Evolutionary conservation across 2,113 vertebrate genomes (phyloP), one percentile per base, ranked within the genome.

Genomic region (Bubo bubo): DNA sequence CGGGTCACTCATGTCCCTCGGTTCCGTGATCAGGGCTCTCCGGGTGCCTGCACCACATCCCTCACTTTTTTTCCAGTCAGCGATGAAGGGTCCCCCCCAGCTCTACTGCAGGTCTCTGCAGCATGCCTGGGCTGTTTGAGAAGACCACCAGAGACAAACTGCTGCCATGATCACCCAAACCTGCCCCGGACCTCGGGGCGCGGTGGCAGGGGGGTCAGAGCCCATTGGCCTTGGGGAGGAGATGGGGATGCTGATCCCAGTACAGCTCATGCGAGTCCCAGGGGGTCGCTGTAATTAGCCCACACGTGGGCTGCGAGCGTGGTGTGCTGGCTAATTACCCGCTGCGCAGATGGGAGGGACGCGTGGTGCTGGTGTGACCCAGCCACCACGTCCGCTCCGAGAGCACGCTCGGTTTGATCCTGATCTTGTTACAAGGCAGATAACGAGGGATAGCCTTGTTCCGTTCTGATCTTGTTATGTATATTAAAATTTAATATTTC

Each of bases 371-470:
- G 7, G 14, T 30, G 88, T 52, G n/a, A 49, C 70, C 43, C 52
- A 14, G 23, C 24, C 30, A 11, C 75, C 2, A 0, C 0, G 1
- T 23, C 85, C 56, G 24, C 19, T 3, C 34, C 8, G 16, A 2
- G 34, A 74, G 62, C 4, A 3, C 1, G 6, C 18, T 79, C 0
- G 8, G 35, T 79, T 63, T 93, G 85, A 77, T 92, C 45, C 76
- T 39, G 1, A 3, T 5, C 62, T 71, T 2, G 5, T 92, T 50
- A 47, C 32, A 17, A n/a, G 90, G 41, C 49, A 50, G 60, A 47
- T 66, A 90, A 85, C 4, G 14, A 85, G 70, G 50, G 53, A 4
- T 26, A 7, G 35, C 58, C 67, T 43, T 10, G 58, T 12, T 58
- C 58, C 1, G 13, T 26, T 37, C 86, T 80, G 89, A 27, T 62